Evolutionary conservation across 2,113 vertebrate species (phyloP).

Genomic region (Sander vitreus): DNA sequence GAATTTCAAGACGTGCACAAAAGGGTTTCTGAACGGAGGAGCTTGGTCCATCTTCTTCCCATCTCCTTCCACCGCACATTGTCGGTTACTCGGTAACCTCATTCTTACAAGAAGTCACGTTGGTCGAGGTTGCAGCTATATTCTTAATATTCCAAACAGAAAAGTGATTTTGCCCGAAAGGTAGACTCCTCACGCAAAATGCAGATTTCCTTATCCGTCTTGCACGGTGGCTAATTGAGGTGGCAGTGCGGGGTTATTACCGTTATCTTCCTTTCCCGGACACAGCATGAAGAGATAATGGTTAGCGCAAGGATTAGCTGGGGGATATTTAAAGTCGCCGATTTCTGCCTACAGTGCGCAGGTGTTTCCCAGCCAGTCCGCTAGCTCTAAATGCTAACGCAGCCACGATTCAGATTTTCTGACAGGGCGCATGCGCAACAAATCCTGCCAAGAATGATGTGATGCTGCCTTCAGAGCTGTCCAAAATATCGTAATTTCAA

Average conservation of each 20-base stretch:
- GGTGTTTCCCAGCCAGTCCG: conserved; percentile 48
- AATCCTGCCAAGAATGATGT: neutral
- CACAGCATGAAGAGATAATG: conserved; percentile 75
- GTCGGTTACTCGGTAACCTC: conserved; percentile 84
- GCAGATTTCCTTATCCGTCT: conserved; percentile 46
- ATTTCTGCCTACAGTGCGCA: conserved; percentile 61
- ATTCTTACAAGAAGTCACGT: conserved; percentile 72
- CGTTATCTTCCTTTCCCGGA: conserved; percentile 71
- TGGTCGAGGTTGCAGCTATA: conserved; percentile 2
- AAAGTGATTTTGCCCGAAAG: neutral
- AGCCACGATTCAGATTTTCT: conserved; percentile 47
- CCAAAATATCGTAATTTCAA: conserved; percentile 13
- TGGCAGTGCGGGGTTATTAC: conserved; percentile 69
- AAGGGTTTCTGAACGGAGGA: conserved; percentile 90
- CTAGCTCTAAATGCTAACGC: conserved; percentile 73
- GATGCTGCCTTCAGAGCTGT: conserved; percentile 24
- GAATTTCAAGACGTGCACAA: conserved; percentile 91
- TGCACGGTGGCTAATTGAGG: conserved; percentile 69
- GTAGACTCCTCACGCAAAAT: conserved; percentile 34
- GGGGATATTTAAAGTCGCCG: conserved; percentile 74
- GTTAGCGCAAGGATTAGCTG: conserved; percentile 76
- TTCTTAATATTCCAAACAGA: neutral
- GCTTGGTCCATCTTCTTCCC: conserved; percentile 86
- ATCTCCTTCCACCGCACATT: conserved; percentile 81
- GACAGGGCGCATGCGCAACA: conserved; percentile 68